Evolutionary conservation across 2,113 vertebrate species (phyloP).

Genomic region (Aviceda subcristata): DNA sequence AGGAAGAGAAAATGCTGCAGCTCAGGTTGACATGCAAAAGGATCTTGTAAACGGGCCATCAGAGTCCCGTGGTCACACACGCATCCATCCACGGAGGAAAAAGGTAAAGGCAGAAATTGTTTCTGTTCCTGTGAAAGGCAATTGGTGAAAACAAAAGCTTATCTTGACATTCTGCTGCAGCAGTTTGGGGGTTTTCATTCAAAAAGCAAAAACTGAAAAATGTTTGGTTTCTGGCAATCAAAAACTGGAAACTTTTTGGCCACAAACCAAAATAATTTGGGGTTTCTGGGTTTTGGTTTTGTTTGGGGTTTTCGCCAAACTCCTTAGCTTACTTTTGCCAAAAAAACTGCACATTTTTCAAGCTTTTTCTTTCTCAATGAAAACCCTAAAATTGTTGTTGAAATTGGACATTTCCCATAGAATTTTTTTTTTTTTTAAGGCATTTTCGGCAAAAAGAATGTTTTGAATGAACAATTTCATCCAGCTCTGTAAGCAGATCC

Average conservation of each 20-base stretch:
- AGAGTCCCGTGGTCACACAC: not conserved
- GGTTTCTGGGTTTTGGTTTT: constrained; percentile 58
- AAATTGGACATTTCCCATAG: constrained; percentile 50
- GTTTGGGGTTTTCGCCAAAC: constrained; percentile 2
- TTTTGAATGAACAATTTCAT: not conserved
- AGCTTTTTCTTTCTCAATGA: constrained; percentile 56
- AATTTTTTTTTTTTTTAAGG: not conserved
- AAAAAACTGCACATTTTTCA: constrained; percentile 47
- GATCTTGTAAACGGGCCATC: not conserved
- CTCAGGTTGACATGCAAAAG: not conserved
- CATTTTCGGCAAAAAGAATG: not conserved
- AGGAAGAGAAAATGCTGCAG: not conserved
- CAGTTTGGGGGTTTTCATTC: not conserved
- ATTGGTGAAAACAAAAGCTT: not conserved
- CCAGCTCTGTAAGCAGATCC: not conserved
- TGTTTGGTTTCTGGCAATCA: constrained; percentile 45
- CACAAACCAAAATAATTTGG: constrained; percentile 41
- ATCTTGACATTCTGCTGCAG: not conserved
- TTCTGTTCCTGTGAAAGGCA: not conserved
- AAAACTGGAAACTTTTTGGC: constrained; percentile 47
- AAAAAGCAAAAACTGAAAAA: constrained; percentile 20
- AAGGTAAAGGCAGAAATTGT: not conserved
- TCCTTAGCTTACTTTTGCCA: constrained; percentile 26
- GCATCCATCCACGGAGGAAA: accelerated
- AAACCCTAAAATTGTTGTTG: constrained; percentile 47